Evolutionary conservation across 2,797 vertebrate species (phyloP), one percentile per base, ranked within the genome.

Genomic region (Danio aesculapii): DNA sequence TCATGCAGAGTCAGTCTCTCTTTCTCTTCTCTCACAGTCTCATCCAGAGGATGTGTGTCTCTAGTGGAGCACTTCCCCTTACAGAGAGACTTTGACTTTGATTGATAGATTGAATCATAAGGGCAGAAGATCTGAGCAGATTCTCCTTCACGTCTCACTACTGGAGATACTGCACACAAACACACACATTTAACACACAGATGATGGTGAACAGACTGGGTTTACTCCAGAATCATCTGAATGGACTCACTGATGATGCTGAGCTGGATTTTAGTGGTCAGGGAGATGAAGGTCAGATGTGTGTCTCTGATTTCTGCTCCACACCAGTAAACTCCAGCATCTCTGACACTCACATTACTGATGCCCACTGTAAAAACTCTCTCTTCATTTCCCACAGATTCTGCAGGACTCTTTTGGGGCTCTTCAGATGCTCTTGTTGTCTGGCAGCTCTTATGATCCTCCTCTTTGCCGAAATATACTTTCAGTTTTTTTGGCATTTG

Each of bases 281-380:
- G 62, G 30, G 81, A 66, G 8, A 70, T 43, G 52, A 67, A 81
- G 19, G 19, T 72, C 6, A 63, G 6, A 46, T 46, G 0, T 19
- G 21, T 55, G 8, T 61, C 12, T 52, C n/a, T 79, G 30, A 3
- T 30, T 30, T 30, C 30, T 30, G 30, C 30, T 30, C 30, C 30
- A 30, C 30, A 30, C 30, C 81, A 83, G 81, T 83, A 83, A 19
- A 77, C 61, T 66, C 81, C 81, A 59, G 75, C 75, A 73, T 83
- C 81, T 47, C 81, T 52, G 41, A 72, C 52, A 30, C 30, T 30
- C 30, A 3, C 30, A 30, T 30, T 30, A 30, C 30, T 30, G 30
- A 30, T 30, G 17, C 41, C 49, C 58, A 74, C 75, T 30, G 43
- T 77, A 46, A 82, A 69, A 30, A 77, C 55, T 62, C 58, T 55